These are phyloP conservation scores for Sitobion miscanthi DNA, from an alignment of 1,140 invertebrate genomes.

Conservation along the genomic window DNA sequence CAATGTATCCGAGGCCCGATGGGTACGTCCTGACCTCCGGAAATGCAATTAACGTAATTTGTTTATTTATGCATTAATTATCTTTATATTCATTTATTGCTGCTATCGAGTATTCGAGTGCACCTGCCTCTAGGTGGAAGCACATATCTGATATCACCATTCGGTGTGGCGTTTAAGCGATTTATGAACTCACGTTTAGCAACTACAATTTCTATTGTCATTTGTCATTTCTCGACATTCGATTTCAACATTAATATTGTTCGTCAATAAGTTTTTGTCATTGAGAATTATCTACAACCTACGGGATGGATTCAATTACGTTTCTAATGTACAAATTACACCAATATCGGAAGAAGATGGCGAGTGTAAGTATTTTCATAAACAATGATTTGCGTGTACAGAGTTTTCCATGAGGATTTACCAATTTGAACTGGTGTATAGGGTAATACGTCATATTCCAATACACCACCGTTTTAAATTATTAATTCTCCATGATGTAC, in stretches of 20 bases:
- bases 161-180: background rate
- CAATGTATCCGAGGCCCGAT: background rate
- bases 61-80: background rate
- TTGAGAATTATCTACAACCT: background rate
- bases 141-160: background rate
- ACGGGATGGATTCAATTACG: background rate
- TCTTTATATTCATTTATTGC: too few relatives aligned
- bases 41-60: background rate
- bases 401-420: background rate
- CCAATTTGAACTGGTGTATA: constrained; percentile 17
- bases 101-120: background rate
- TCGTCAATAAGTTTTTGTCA: background rate
- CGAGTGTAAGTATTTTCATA: constrained; percentile 1
- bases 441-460: background rate
- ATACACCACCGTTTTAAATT: constrained; percentile 27
- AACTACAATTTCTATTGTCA: background rate
- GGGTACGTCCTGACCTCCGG: too few relatives aligned
- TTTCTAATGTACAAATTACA: background rate
- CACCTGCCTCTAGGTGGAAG: background rate
- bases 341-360: background rate
- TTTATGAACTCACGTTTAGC: background rate
- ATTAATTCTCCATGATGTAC: background rate
- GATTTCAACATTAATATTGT: background rate
- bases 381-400: background rate
- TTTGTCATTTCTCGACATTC: background rate